Evolutionary conservation across 1,140 invertebrate genomes (phyloP).

Genomic region (Eueides isabella): DNA sequence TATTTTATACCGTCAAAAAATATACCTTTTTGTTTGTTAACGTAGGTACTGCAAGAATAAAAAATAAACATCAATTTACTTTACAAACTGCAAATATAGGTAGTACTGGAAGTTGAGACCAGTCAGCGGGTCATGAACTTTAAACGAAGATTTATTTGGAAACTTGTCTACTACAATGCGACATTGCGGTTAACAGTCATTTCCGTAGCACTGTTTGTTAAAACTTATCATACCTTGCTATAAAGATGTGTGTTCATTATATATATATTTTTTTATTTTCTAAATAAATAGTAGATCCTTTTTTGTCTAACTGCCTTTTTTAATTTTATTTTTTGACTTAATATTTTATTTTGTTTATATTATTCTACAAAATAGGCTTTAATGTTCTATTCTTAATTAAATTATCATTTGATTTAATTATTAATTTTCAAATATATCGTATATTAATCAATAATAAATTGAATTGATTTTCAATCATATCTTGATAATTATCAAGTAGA

Average conservation of each 20-base stretch:
- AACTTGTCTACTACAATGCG: conserved; percentile 40
- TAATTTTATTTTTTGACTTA: too few species aligned
- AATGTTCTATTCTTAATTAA: not conserved
- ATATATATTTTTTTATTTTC: not conserved
- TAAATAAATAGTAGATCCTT: not conserved
- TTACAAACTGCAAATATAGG: not conserved
- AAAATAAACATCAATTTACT: not conserved
- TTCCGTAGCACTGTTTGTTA: conserved; percentile 41
- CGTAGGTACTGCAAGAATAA: not conserved
- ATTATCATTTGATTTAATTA: not conserved
- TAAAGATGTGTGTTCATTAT: conserved; percentile 20
- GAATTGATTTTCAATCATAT: too few species aligned
- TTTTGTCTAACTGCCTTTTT: too few species aligned
- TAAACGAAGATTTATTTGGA: conserved; percentile 43
- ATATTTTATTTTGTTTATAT: too few species aligned
- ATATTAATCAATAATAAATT: too few species aligned
- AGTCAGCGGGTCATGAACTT: conserved; percentile 30
- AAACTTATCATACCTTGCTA: conserved; percentile 5
- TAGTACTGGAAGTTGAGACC: conserved; percentile 14
- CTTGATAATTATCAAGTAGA: too few species aligned
- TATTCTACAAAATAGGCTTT: too few species aligned
- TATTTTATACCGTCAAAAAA: too few species aligned
- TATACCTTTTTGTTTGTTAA: not conserved
- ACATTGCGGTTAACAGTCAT: conserved; percentile 24
- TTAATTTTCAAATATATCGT: too few species aligned